These are phyloP conservation scores for Trichogramma pretiosum DNA, from an alignment of 1,140 invertebrate species.

Conservation along the genomic window DNA sequence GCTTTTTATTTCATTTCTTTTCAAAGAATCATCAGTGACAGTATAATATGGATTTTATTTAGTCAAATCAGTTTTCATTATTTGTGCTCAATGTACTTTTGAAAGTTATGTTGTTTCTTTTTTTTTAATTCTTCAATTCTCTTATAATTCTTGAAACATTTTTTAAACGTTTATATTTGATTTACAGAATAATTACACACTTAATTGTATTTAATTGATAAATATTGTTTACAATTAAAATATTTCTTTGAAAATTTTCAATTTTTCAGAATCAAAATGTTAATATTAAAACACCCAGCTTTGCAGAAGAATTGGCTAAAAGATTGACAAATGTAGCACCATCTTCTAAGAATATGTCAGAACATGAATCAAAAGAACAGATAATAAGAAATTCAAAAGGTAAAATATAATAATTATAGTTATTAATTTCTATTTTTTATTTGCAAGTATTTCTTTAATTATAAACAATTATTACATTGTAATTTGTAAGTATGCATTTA, in stretches of 20 bases:
- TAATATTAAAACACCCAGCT: constrained; percentile 36
- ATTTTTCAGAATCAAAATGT: constrained; percentile 24
- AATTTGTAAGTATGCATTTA: too few species aligned
- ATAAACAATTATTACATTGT: too few species aligned
- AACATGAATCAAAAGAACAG: constrained; percentile 27
- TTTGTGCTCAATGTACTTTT: neutral
- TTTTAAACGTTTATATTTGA: constrained; percentile 5
- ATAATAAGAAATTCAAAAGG: constrained; percentile 34
- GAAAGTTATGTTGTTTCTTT: too few species aligned
- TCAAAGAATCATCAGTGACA: too few species aligned
- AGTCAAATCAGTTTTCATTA: neutral
- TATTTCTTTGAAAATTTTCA: constrained; percentile 7
- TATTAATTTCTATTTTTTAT: too few species aligned
- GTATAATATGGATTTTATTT: neutral
- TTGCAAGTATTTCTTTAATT: too few species aligned
- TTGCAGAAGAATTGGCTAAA: constrained; percentile 54
- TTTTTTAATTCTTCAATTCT: neutral
- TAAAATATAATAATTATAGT: too few species aligned
- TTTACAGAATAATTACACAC: neutral
- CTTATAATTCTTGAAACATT: constrained; percentile 2
- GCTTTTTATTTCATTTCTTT: neutral
- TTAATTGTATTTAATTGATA: constrained; percentile 3
- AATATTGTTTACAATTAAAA: too few species aligned
- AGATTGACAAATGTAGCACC: constrained; percentile 46
- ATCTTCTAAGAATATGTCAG: constrained; percentile 22